These are phyloP conservation scores for Chaetodon trifascialis DNA, from an alignment of 2,113 vertebrate genomes.

Conservation along the genomic window DNA sequence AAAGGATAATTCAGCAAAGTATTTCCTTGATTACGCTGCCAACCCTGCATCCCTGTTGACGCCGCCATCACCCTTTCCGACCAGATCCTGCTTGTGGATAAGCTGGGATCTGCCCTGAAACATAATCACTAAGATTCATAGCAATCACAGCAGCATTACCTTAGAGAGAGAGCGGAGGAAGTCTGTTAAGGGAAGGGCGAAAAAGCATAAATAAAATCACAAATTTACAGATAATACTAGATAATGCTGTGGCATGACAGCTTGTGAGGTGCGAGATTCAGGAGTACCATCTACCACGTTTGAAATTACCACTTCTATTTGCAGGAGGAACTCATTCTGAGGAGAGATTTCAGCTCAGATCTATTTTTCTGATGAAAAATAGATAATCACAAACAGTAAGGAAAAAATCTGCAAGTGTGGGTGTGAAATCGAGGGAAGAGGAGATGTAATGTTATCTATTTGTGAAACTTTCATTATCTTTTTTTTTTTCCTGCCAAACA, in stretches of 20 bases:
- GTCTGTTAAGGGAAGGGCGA: constrained; percentile 12
- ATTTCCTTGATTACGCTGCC: constrained; percentile 27
- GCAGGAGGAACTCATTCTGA: constrained; percentile 27
- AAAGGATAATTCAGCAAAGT: constrained; percentile 39
- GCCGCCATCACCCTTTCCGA: not conserved
- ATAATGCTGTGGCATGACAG: constrained; percentile 10
- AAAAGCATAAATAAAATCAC: constrained; percentile 37
- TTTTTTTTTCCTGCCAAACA: not conserved
- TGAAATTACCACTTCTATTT: constrained; percentile 37
- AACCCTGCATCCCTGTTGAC: not conserved
- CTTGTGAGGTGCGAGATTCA: constrained; percentile 25
- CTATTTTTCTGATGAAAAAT: constrained; percentile 41
- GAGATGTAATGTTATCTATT: constrained; percentile 29
- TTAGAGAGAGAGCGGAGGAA: not conserved
- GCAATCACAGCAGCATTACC: constrained; percentile 51
- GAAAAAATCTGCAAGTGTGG: constrained; percentile 12
- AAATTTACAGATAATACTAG: constrained; percentile 11
- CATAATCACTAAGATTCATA: constrained; percentile 57
- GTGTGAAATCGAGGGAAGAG: not conserved
- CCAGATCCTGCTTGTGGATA: constrained; percentile 30
- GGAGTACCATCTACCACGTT: constrained; percentile 15
- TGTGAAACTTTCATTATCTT: constrained; percentile 27
- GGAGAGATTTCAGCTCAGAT: constrained; percentile 23
- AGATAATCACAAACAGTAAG: constrained; percentile 19
- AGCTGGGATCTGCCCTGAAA: constrained; percentile 37